Evolutionary conservation across 2,888 invertebrate genomes (phyloP), one percentile per base, ranked within the genome.

Genomic region (Rhagonycha lutea): DNA sequence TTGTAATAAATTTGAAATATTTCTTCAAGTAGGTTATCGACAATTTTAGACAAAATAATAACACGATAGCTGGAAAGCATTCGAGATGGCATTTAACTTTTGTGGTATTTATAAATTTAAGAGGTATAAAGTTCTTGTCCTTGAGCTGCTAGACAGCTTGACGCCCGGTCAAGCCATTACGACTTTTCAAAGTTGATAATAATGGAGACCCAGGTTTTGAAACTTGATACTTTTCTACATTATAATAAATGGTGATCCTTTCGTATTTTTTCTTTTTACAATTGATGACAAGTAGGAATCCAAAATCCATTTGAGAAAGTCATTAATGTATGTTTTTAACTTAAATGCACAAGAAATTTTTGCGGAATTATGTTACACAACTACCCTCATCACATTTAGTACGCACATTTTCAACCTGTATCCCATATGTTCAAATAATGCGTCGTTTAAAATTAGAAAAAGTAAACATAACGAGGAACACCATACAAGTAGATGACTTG

Each of bases 141-240:
- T 81, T 81, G 79, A 79, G 70, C 68, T 47, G 73, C 72, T 77
- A 81, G 81, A 81, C 81, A 79, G 81, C 80, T 77, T 81, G 81
- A 80, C 81, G 81, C 81, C 81, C 70, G 74, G 72, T 72, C 75
- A 67, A 73, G 68, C 75, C 77, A 71, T 76, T 78, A 78, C 70
- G 75, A 28, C 32, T 68, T 72, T 75, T 72, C 26, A 61, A 72
- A 71, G 68, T 62, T 61, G 71, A 75, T 75, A 70, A 75, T 75
- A 75, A 72, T 65, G 60, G 72, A 72, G 70, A 70, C 67, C 76
- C 69, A 74, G 75, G 75, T 74, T 78, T 69, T 74, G 80, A 78
- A 80, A 80, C 76, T 68, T 71, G 80, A 80, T 80, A 80, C 79
- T 78, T 79, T 79, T 76, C 70, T 68, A 68, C 68, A 70, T n/a